Evolutionary conservation across 2,888 invertebrate genomes (phyloP).

Genomic region (Galerucella pusilla): DNA sequence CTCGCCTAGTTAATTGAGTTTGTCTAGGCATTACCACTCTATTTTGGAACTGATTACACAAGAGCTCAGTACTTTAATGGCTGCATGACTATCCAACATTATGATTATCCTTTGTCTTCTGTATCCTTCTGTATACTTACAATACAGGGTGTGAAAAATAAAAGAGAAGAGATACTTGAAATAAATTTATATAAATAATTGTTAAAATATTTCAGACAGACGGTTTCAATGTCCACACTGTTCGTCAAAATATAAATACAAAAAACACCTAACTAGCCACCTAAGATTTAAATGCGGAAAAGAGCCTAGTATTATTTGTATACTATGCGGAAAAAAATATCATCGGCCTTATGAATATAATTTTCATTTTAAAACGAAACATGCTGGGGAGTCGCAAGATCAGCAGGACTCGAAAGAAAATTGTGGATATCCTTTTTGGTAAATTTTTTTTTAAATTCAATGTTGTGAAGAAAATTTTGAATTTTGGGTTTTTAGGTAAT

Average conservation of each 20-base stretch:
- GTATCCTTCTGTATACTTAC: no score
- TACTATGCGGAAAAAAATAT: slow-evolving; percentile 29
- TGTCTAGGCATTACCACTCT: no score
- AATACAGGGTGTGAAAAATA: no score
- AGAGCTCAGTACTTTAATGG: no score
- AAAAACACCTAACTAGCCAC: slow-evolving; percentile 45
- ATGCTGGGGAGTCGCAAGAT: neutral
- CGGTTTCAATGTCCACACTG: slow-evolving; percentile 33
- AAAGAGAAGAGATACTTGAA: neutral
- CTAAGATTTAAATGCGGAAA: slow-evolving; percentile 57
- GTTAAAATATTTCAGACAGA: slow-evolving; percentile 12
- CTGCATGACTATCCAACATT: no score
- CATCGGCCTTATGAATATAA: slow-evolving; percentile 36
- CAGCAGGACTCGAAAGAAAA: neutral
- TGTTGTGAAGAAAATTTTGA: no score
- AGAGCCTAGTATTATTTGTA: slow-evolving; percentile 54
- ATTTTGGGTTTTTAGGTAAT: neutral
- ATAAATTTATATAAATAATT: neutral
- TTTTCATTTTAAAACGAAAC: slow-evolving; percentile 30
- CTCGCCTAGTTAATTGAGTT: no score
- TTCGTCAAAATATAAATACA: slow-evolving; percentile 47
- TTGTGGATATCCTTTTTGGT: neutral
- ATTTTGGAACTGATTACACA: no score
- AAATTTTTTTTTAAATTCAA: neutral
- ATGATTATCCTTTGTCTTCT: no score